Percentiles rank a stretch among this genome's conserved stretches.
These are phyloP conservation scores for Dermochelys coriacea DNA, from an alignment of 2,797 vertebrate species.

Conservation along the genomic window DNA sequence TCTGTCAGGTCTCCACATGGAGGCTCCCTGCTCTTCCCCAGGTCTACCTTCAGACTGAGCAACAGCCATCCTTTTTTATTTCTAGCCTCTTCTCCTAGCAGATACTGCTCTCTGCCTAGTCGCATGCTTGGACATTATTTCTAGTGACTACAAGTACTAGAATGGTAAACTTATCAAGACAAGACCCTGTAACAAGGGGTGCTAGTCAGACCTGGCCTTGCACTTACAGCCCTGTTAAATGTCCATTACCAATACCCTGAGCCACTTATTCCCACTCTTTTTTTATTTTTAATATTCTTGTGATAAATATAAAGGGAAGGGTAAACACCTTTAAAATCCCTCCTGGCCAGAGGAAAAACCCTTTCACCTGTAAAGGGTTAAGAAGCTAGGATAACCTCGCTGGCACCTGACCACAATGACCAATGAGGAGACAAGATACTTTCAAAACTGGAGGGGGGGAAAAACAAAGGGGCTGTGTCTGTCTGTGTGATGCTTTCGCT, in stretches of 20 bases:
- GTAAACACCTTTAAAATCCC: no score
- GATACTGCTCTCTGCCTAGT: neutral
- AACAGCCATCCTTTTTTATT: neutral
- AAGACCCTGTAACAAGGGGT: neutral
- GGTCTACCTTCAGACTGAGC: neutral
- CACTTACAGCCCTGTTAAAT: neutral
- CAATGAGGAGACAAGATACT: no score
- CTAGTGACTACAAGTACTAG: neutral
- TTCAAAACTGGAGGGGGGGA: no score
- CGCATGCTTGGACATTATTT: constrained; percentile 9
- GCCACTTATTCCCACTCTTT: neutral
- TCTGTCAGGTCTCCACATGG: neutral
- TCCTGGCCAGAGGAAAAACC: no score
- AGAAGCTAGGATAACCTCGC: no score
- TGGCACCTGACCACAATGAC: no score
- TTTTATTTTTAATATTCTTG: neutral
- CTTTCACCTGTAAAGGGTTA: no score
- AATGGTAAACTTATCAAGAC: neutral
- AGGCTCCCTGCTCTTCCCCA: neutral
- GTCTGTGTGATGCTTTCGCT: no score
- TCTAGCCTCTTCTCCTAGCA: neutral
- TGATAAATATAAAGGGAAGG: no score
- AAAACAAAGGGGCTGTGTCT: no score
- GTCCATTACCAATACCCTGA: neutral
- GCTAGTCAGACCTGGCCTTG: accelerated